Percentiles rank a stretch among this genome's conserved stretches.
Conservation (phyloP, 2,113 vertebrate species). For the Solea senegalensis region DNA sequence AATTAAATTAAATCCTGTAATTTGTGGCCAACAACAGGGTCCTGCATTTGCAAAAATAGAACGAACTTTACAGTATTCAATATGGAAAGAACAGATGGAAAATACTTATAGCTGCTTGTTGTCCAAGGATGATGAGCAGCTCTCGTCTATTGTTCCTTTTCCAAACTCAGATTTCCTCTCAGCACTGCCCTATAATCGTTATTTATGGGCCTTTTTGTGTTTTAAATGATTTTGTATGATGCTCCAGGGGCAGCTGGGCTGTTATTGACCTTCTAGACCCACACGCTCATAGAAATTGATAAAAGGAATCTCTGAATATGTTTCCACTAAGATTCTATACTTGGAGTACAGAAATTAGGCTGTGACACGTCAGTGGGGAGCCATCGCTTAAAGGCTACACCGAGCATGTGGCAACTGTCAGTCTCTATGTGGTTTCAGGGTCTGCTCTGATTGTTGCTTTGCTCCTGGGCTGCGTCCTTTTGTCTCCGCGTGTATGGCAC, state of each 20-base stretch:
- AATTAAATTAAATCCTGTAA: not conserved
- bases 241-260: not conserved
- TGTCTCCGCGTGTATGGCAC: constrained; percentile 5
- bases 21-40: not conserved
- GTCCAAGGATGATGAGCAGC: not conserved
- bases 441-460: constrained; percentile 55
- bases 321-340: constrained; percentile 18
- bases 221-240: constrained; percentile 7
- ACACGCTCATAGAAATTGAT: not conserved
- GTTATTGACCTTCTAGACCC: not conserved
- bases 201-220: not conserved
- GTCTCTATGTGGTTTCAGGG: constrained; percentile 22
- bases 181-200: not conserved
- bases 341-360: constrained; percentile 42
- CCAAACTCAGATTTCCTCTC: not conserved
- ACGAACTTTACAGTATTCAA: not conserved
- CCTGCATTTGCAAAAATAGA: not conserved
- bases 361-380: constrained; percentile 32
- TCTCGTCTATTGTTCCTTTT: not conserved
- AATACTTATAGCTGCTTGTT: constrained; percentile 1
- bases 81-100: not conserved
- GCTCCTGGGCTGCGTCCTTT: constrained; percentile 39
- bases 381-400: constrained; percentile 33
- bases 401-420: constrained; percentile 24
- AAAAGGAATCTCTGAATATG: too few relatives aligned